A percentile compares a stretch with the other conserved stretches of the same genome.
These are phyloP conservation scores for Charadrius vociferus DNA, from an alignment of 2,113 vertebrate genomes.

Conservation along the genomic window DNA sequence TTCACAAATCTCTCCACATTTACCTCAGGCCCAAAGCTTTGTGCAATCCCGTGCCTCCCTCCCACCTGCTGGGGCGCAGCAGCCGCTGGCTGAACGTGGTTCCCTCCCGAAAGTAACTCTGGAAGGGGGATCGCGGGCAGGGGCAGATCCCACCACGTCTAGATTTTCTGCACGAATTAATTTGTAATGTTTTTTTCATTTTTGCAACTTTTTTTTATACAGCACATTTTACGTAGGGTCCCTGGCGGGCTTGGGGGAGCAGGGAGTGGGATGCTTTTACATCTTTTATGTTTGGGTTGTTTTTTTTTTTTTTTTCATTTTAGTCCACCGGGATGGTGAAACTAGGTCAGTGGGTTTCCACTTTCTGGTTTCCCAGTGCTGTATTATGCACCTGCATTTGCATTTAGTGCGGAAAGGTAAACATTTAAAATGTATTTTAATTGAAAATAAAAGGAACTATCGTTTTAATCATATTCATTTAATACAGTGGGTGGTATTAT, in stretches of 20 bases:
- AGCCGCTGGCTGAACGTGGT: not conserved
- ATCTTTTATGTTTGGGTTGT: not conserved
- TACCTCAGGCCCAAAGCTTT: not conserved
- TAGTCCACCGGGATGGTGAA: not conserved
- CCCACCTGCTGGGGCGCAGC: no score
- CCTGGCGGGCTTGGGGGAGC: not conserved
- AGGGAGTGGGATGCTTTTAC: not conserved
- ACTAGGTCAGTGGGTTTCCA: constrained; percentile 49
- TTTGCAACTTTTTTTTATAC: not conserved
- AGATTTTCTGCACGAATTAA: not conserved
- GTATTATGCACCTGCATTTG: not conserved
- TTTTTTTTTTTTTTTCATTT: not conserved
- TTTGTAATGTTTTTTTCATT: not conserved
- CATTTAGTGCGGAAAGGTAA: not conserved
- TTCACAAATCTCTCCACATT: fast-evolving
- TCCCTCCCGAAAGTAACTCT: fast-evolving
- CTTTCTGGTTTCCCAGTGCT: not conserved
- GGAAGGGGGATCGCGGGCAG: fast-evolving
- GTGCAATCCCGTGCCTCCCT: fast-evolving
- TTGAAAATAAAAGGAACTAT: constrained; percentile 23
- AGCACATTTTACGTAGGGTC: not conserved
- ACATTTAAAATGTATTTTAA: constrained; percentile 23
- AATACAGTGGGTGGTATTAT: not conserved
- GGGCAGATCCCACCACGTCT: not conserved
- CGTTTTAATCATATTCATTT: not conserved